Evolutionary conservation across 2,888 invertebrate genomes (phyloP).

Genomic region (Apamea anceps): DNA sequence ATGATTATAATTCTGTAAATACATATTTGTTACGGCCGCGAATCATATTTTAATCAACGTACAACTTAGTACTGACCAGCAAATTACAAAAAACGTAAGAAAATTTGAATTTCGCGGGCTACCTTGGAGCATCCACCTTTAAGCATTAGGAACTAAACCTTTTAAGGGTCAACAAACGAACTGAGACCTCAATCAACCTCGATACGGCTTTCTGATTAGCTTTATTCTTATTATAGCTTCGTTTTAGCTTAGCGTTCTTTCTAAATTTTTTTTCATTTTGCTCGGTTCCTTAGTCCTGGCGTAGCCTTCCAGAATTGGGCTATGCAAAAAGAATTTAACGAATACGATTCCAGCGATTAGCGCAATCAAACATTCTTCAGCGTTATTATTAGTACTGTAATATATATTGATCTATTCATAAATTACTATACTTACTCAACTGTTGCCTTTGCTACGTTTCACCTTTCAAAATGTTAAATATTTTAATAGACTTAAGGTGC

Average conservation of each 20-base stretch:
- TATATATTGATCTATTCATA: not conserved
- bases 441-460: not conserved
- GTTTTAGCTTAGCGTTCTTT: too few species aligned
- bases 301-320: not conserved
- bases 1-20: too few species aligned
- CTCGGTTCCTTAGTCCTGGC: not conserved
- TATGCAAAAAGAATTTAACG: too few species aligned
- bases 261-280: not conserved
- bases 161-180: constrained; percentile 1
- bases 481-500: not conserved
- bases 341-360: too few species aligned
- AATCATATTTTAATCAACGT: too few species aligned
- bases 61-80: too few species aligned
- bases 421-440: not conserved
- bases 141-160: not conserved
- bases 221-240: not conserved
- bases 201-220: not conserved
- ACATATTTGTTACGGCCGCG: too few species aligned
- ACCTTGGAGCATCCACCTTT: too few species aligned
- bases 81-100: too few species aligned
- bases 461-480: constrained; percentile 9
- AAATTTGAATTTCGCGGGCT: too few species aligned
- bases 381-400: not conserved
- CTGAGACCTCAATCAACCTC: not conserved
- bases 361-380: too few species aligned